Percentiles rank a stretch among this genome's conserved stretches.
Conservation (phyloP, 2,888 invertebrate species). For the Erynnis tages region DNA sequence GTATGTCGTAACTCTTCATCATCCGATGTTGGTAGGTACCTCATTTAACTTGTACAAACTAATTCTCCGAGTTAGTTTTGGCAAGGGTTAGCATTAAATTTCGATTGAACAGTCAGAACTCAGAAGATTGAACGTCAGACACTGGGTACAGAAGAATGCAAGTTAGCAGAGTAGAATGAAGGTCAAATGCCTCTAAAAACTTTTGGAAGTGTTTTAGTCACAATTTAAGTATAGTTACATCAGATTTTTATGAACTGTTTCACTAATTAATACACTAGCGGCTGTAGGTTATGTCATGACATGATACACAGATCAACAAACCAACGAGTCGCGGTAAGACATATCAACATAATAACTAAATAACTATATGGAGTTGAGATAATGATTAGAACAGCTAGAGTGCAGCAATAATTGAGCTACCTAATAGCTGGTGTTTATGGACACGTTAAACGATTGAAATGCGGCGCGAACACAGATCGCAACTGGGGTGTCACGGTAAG, state of each 20-base stretch:
- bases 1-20: not conserved
- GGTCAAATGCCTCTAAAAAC: no score
- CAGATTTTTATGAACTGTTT: no score
- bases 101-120: not conserved
- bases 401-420: constrained; percentile 10
- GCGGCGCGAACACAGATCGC: constrained; percentile 59
- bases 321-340: not conserved
- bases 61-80: constrained; percentile 33
- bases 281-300: no score
- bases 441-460: constrained; percentile 40
- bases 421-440: constrained; percentile 14
- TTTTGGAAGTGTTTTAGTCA: no score
- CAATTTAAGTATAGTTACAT: no score
- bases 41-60: constrained; percentile 23
- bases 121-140: not conserved
- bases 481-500: constrained; percentile 73
- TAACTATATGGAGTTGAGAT: constrained; percentile 3
- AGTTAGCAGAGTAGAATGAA: no score
- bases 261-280: no score
- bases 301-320: not conserved
- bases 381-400: constrained; percentile 3
- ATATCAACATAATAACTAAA: constrained; percentile 3
- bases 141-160: no score
- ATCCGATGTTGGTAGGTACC: not conserved
- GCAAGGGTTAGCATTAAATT: constrained; percentile 31